Evolutionary conservation across 1,140 invertebrate genomes (phyloP).

Genomic region (Aphaenogaster floridana): DNA sequence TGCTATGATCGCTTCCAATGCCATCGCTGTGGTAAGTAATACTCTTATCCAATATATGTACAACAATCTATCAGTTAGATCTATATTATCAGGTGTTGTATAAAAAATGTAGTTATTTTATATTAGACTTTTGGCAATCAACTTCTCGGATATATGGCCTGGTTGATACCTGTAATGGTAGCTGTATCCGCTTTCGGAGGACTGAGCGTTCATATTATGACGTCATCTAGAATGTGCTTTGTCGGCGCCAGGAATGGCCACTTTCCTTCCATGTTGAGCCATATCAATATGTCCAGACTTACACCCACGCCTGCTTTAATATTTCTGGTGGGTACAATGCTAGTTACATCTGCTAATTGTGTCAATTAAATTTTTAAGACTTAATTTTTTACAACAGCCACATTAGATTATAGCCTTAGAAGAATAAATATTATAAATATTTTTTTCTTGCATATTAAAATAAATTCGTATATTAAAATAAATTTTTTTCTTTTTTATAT

Average conservation of each 20-base stretch:
- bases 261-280: constrained; percentile 94
- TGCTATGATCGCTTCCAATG: constrained; percentile 94
- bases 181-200: constrained; percentile 96
- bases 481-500: constrained; percentile 13
- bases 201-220: constrained; percentile 95
- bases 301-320: constrained; percentile 97
- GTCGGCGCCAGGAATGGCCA: constrained; percentile 97
- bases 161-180: constrained; percentile 96
- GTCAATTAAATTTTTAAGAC: not conserved
- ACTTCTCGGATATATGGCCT: constrained; percentile 92
- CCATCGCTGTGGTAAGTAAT: constrained; percentile 94
- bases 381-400: not conserved
- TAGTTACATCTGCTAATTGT: not conserved
- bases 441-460: not conserved
- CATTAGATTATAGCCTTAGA: not conserved
- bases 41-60: constrained; percentile 9
- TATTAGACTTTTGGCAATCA: constrained; percentile 93
- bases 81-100: not conserved
- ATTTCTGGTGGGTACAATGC: constrained; percentile 92
- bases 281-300: constrained; percentile 94
- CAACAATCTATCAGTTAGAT: constrained; percentile 1
- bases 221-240: constrained; percentile 95
- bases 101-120: constrained; percentile 63
- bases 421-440: not conserved
- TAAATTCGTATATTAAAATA: constrained; percentile 1